These are phyloP conservation scores for Cryptus armator DNA, from an alignment of 2,888 invertebrate genomes.

Conservation along the genomic window DNA sequence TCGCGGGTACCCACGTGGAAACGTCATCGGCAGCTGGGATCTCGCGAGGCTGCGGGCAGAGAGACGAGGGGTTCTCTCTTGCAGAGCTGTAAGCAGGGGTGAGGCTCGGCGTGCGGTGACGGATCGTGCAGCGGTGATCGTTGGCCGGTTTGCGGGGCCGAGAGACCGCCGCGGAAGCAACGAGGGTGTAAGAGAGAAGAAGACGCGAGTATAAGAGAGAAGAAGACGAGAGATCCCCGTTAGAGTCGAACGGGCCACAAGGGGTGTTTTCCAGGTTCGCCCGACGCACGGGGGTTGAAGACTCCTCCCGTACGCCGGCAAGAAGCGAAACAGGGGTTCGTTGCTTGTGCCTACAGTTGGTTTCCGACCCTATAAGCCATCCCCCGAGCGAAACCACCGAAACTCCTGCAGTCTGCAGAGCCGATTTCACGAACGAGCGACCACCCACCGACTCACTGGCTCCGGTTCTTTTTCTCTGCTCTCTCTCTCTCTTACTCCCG, in stretches of 20 bases:
- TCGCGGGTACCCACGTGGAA: slow-evolving; percentile 84
- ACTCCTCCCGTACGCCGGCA: slow-evolving; percentile 30
- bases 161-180: slow-evolving; percentile 20
- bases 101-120: slow-evolving; percentile 24
- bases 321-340: slow-evolving; percentile 46
- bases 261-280: slow-evolving; percentile 25
- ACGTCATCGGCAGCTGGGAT: slow-evolving; percentile 84
- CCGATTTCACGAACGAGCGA: slow-evolving; percentile 83
- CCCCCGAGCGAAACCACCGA: slow-evolving; percentile 83
- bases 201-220: slow-evolving; percentile 20
- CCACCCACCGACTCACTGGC: slow-evolving; percentile 76
- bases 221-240: slow-evolving; percentile 24
- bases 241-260: not conserved
- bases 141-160: slow-evolving; percentile 71
- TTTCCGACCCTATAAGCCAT: slow-evolving; percentile 61
- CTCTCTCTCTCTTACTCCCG: slow-evolving; percentile 1
- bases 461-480: slow-evolving; percentile 54
- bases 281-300: slow-evolving; percentile 44
- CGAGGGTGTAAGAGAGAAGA: not conserved
- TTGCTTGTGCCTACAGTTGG: slow-evolving; percentile 61
- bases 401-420: slow-evolving; percentile 81
- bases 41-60: slow-evolving; percentile 74
- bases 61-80: slow-evolving; percentile 60
- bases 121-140: slow-evolving; percentile 46
- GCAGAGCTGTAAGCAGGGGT: slow-evolving; percentile 51